Conservation (phyloP, 2,888 invertebrate species). For the Heliconius cydno region DNA sequence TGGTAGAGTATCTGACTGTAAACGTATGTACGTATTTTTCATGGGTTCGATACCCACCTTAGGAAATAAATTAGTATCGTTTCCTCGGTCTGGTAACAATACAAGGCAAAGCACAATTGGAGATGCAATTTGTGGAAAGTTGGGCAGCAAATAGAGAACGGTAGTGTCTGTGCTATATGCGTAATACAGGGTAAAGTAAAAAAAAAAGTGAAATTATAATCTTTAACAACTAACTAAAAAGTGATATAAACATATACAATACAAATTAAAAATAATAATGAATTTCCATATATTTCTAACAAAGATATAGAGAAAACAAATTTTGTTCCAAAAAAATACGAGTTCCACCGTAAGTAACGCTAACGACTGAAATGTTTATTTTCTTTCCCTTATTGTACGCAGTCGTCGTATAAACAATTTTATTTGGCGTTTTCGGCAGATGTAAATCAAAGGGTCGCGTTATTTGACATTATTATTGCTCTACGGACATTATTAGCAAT, state of each 20-base stretch:
- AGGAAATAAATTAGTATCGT: not conserved
- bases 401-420: constrained; percentile 60
- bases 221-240: too few species aligned
- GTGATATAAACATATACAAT: not conserved
- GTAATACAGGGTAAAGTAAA: not conserved
- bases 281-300: not conserved
- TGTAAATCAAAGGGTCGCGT: constrained; percentile 73
- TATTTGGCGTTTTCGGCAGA: constrained; percentile 60
- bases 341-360: not conserved
- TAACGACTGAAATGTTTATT: constrained; percentile 12
- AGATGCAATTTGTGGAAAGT: not conserved
- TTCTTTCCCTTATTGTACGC: constrained; percentile 11
- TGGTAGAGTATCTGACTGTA: not conserved
- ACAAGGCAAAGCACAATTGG: not conserved
- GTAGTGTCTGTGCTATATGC: not conserved
- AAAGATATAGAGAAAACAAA: not conserved
- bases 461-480: constrained; percentile 77
- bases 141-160: not conserved
- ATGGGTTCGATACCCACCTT: not conserved
- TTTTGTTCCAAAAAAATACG: constrained; percentile 11
- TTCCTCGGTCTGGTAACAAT: not conserved
- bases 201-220: too few species aligned
- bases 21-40: not conserved
- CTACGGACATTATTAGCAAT: constrained; percentile 62
- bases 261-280: not conserved